A percentile compares a stretch with the other conserved stretches of the same genome.
Evolutionary conservation across 2,888 invertebrate genomes (phyloP).

Genomic region (Cetonia aurata): DNA sequence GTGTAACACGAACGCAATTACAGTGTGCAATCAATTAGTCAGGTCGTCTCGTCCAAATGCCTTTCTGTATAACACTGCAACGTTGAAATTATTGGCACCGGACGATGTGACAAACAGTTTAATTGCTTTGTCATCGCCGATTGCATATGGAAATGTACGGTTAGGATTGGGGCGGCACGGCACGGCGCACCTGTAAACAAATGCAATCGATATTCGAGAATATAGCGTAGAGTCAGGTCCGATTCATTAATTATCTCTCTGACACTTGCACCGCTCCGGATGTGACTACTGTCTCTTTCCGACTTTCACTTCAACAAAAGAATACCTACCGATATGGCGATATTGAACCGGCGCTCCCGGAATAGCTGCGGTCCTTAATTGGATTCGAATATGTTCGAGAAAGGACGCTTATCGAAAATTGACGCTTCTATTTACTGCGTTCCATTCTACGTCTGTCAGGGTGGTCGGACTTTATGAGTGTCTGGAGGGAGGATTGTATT

Average conservation of each 20-base stretch:
- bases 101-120: slow-evolving; percentile 24
- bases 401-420: slow-evolving; percentile 17
- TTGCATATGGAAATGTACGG: slow-evolving; percentile 15
- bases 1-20: too few species aligned
- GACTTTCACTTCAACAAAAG: slow-evolving; percentile 12
- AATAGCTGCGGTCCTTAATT: slow-evolving; percentile 10
- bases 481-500: slow-evolving; percentile 7
- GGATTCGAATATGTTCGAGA: slow-evolving; percentile 15
- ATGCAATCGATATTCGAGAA: slow-evolving; percentile 23
- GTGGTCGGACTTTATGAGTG: slow-evolving; percentile 1
- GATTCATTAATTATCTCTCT: slow-evolving; percentile 25
- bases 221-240: slow-evolving; percentile 3
- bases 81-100: slow-evolving; percentile 15
- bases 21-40: too few species aligned
- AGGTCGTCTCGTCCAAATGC: too few species aligned
- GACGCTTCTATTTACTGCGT: slow-evolving; percentile 10
- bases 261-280: slow-evolving; percentile 20
- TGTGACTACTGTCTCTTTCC: slow-evolving; percentile 6
- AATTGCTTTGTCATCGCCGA: slow-evolving; percentile 32
- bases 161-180: not conserved
- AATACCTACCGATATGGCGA: slow-evolving; percentile 4
- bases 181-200: slow-evolving; percentile 20
- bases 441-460: not conserved
- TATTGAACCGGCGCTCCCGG: slow-evolving; percentile 2
- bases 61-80: not conserved